Evolutionary conservation across 2,888 invertebrate genomes (phyloP).

Genomic region (Acrocera orbiculus): DNA sequence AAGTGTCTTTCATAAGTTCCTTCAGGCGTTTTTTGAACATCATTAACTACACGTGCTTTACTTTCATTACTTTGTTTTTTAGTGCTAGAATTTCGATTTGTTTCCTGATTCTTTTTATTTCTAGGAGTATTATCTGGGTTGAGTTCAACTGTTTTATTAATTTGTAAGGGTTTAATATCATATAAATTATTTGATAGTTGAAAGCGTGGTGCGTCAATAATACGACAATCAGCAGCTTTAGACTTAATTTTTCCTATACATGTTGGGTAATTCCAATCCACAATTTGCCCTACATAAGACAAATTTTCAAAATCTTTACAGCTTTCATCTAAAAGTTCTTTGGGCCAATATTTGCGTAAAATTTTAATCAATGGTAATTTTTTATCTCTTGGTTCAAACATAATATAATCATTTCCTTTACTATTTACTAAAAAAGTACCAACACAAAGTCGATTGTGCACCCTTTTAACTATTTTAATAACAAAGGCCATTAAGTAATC

Average conservation of each 20-base stretch:
- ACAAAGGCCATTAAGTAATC: too few species aligned
- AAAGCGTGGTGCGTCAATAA: conserved; percentile 57
- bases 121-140: too few species aligned
- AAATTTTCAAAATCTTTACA: conserved; percentile 26
- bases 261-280: conserved; percentile 45
- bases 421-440: conserved; percentile 38
- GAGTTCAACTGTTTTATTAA: too few species aligned
- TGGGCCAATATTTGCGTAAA: conserved; percentile 43
- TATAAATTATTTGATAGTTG: too few species aligned
- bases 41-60: too few species aligned
- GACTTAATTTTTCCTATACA: conserved; percentile 43
- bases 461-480: conserved; percentile 54
- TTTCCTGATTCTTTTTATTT: too few species aligned
- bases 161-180: too few species aligned
- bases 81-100: too few species aligned
- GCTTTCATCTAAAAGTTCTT: conserved; percentile 13
- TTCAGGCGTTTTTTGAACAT: too few species aligned
- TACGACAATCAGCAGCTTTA: conserved; percentile 56
- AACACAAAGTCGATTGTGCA: conserved; percentile 54
- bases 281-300: conserved; percentile 53
- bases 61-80: too few species aligned
- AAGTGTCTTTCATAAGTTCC: too few species aligned
- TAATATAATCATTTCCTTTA: conserved; percentile 41
- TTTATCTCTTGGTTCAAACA: conserved; percentile 62
- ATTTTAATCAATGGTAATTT: conserved; percentile 63